Percentiles rank a stretch among this genome's conserved stretches.
Evolutionary conservation across 2,797 vertebrate species (phyloP).

Genomic region (Galagoides demidoff): DNA sequence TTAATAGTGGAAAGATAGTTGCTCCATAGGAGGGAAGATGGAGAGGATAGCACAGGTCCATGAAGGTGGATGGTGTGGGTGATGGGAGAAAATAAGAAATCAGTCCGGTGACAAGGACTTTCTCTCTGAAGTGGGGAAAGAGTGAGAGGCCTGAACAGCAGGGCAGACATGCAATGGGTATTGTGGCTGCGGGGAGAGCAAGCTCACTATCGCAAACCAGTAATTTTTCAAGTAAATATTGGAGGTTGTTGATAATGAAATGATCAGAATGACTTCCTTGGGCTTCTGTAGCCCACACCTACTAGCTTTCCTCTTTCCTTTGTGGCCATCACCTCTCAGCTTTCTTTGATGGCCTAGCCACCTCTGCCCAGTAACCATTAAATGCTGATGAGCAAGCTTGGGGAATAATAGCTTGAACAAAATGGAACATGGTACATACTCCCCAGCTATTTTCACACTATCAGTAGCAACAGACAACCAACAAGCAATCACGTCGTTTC

Average conservation of each 20-base stretch:
- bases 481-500: neutral
- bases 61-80: neutral
- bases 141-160: neutral
- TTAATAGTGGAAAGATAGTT: neutral
- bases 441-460: neutral
- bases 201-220: neutral
- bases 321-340: neutral
- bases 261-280: neutral
- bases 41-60: neutral
- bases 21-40: neutral
- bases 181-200: neutral
- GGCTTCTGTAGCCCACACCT: neutral
- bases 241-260: neutral
- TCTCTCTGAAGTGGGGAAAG: neutral
- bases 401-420: neutral
- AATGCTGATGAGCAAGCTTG: neutral
- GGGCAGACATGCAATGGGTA: neutral
- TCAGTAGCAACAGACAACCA: neutral
- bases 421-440: neutral
- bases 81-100: neutral
- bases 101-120: neutral
- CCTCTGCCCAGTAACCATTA: neutral
- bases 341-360: neutral
- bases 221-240: neutral
- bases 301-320: neutral